Percentiles rank a stretch among this genome's conserved stretches.
Evolutionary conservation across 2,113 vertebrate genomes (phyloP).

Genomic region (Brachypteracias leptosomus): DNA sequence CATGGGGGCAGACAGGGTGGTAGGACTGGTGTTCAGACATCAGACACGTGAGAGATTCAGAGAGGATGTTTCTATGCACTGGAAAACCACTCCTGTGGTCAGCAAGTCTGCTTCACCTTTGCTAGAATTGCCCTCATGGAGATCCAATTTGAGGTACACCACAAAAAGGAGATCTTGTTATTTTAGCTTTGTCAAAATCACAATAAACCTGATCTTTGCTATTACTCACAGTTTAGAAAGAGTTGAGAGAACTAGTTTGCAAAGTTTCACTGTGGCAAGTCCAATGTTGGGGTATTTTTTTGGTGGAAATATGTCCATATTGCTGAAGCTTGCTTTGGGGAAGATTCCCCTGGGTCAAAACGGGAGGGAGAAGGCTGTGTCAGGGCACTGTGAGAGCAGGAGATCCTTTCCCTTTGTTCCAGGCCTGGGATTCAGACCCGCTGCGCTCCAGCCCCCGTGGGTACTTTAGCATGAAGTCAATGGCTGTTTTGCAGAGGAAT

Average conservation of each 20-base stretch:
- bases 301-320: background rate
- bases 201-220: background rate
- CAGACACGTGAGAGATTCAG: background rate
- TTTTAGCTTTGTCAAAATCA: background rate
- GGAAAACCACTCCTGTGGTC: background rate
- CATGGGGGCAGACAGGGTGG: background rate
- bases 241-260: background rate
- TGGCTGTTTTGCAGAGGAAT: slow-evolving; percentile 50
- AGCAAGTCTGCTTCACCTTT: background rate
- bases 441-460: background rate
- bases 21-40: background rate
- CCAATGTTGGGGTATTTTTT: background rate
- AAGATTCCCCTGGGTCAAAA: background rate
- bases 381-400: background rate
- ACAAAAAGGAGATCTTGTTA: background rate
- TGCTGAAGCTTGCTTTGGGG: background rate
- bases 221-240: background rate
- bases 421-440: slow-evolving; percentile 1
- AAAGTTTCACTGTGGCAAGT: background rate
- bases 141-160: background rate
- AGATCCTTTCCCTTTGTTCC: slow-evolving; percentile 30
- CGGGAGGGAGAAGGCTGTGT: background rate
- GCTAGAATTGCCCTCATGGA: background rate
- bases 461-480: background rate
- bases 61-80: background rate